Conservation (phyloP, 2,113 vertebrate genomes). For the Gasterosteus nipponicus region DNA sequence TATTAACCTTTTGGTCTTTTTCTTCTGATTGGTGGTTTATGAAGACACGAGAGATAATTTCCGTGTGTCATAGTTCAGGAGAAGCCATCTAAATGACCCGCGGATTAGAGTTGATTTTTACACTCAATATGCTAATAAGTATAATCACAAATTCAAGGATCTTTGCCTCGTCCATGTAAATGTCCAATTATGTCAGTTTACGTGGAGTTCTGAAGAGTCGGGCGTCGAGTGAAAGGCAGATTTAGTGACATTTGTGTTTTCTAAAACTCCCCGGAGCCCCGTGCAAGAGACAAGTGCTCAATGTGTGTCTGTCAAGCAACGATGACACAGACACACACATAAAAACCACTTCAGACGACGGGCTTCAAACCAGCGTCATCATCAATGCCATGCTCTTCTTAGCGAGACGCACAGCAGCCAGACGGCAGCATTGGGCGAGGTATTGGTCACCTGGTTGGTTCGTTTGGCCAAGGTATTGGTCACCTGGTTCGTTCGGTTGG, state of each 20-base stretch:
- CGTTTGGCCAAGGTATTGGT: too few relatives aligned
- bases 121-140: conserved; percentile 70
- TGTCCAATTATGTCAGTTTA: background rate
- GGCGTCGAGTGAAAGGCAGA: background rate
- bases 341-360: too few relatives aligned
- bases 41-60: conserved; percentile 48
- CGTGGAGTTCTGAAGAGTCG: background rate
- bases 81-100: conserved; percentile 49
- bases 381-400: too few relatives aligned
- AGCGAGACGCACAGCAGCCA: too few relatives aligned
- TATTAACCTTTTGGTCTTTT: conserved; percentile 62
- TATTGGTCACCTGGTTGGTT: too few relatives aligned
- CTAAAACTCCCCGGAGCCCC: conserved; percentile 1
- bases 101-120: conserved; percentile 53
- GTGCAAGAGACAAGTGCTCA: conserved; percentile 2
- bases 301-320: conserved; percentile 1
- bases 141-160: conserved; percentile 49
- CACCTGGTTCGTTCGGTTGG: too few relatives aligned
- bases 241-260: conserved; percentile 6
- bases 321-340: conserved; percentile 3
- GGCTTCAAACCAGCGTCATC: too few relatives aligned
- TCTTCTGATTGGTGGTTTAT: conserved; percentile 30
- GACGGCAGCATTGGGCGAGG: too few relatives aligned
- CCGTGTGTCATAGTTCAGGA: conserved; percentile 47
- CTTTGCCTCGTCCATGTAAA: background rate